Evolutionary conservation across 2,888 invertebrate genomes (phyloP), one percentile per base, ranked within the genome.

Genomic region (Flexamia atlantica): DNA sequence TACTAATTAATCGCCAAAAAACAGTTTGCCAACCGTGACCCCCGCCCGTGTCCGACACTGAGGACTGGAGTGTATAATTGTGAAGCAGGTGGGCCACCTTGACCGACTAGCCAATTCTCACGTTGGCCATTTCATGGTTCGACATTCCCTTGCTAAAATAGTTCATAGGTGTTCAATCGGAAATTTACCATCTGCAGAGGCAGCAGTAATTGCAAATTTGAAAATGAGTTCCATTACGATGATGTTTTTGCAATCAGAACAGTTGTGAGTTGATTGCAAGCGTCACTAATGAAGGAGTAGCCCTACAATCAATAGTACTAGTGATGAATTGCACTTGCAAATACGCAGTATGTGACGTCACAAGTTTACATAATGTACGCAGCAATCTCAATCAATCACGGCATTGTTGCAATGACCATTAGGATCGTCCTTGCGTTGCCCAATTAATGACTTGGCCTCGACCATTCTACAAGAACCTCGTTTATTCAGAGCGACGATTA

Each of bases 61-160:
- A 23, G 20, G 23, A 7, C 17, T 12, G 46, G 46, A 17, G 2
- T 12, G 46, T 46, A 36, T 53, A 28, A 68, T 30, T 68, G 68
- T 30, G 32, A 30, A 68, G 68, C 68, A 68, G n/a, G 68, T 32
- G 32, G n/a, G 68, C n/a, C n/a, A 68, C 68, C 68, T 68, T 68
- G 68, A 25, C 68, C 68, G 30, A 2, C 20, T 64, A 57, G 2
- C 23, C 20, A 23, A 46, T 23, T 57, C 12, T 57, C 50, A 23
- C 57, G 20, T 12, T 5, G 57, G 20, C 57, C 14, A 14, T 12
- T 46, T 20, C n/a, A n/a, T 23, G 23, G 17, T 57, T 57, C 23
- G 1, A 12, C 20, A 57, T 57, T 57, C 57, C 4, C 57, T 57
- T 57, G 2, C 20, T 5, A 57, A 57, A 57, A 23, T 57, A 17